These are phyloP conservation scores for Felis catus DNA, from an alignment of 2,113 vertebrate species.

Conservation along the genomic window DNA sequence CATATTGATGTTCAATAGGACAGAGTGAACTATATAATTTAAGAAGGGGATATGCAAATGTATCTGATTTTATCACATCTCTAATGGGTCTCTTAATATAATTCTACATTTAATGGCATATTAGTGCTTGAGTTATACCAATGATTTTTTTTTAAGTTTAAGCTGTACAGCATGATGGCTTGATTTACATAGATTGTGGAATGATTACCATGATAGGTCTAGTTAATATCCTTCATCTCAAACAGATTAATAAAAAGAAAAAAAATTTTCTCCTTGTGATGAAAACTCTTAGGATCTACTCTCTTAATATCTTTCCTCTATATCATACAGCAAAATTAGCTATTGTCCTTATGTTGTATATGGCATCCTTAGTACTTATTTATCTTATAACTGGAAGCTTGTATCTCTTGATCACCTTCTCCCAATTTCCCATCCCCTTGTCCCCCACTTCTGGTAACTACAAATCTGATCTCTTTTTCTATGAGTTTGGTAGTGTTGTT, in stretches of 20 bases:
- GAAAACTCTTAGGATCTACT: background rate
- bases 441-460: background rate
- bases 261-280: background rate
- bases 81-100: slow-evolving; percentile 15
- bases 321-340: background rate
- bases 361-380: background rate
- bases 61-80: slow-evolving; percentile 27
- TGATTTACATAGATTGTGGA: background rate
- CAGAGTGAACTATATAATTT: background rate
- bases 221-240: background rate
- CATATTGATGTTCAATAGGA: background rate
- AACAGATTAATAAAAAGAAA: background rate
- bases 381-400: background rate
- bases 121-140: background rate
- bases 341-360: background rate
- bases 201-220: background rate
- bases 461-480: background rate
- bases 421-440: background rate
- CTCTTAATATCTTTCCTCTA: background rate
- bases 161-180: background rate
- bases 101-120: slow-evolving; percentile 8
- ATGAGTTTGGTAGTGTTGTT: background rate
- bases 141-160: background rate
- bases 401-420: background rate
- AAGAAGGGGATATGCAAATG: slow-evolving; percentile 17